These are phyloP conservation scores for Drosophila fuyamai DNA, from an alignment of 1,140 invertebrate genomes.

Conservation along the genomic window DNA sequence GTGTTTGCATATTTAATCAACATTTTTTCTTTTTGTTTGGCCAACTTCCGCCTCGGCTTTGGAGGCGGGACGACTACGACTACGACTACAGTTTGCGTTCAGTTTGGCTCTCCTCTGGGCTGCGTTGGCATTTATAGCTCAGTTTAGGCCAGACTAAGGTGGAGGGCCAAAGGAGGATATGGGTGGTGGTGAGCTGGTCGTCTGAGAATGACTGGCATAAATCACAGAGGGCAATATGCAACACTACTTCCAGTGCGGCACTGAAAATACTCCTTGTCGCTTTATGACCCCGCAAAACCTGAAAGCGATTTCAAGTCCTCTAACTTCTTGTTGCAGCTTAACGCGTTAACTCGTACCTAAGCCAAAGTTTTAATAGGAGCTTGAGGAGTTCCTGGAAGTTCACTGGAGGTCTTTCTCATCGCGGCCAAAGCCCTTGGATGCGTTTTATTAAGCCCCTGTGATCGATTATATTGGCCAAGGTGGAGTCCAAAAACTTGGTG, in stretches of 20 bases:
- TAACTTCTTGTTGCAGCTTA: constrained; percentile 27
- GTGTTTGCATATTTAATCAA: constrained; percentile 37
- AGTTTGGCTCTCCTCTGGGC: not conserved
- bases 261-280: constrained; percentile 16
- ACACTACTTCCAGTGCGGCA: constrained; percentile 11
- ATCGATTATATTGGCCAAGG: constrained; percentile 1
- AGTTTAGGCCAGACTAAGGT: not conserved
- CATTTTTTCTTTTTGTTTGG: constrained; percentile 18
- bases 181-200: not conserved
- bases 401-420: constrained; percentile 1
- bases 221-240: constrained; percentile 21
- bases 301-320: constrained; percentile 21
- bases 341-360: constrained; percentile 25
- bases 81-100: constrained; percentile 7
- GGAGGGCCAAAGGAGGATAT: not conserved
- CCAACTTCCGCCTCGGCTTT: constrained; percentile 7
- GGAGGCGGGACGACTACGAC: constrained; percentile 1
- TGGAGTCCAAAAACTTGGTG: constrained; percentile 9
- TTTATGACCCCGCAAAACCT: constrained; percentile 33
- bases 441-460: constrained; percentile 22
- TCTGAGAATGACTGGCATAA: constrained; percentile 26
- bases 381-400: constrained; percentile 26
- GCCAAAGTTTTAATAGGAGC: constrained; percentile 37
- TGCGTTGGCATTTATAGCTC: constrained; percentile 16
- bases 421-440: constrained; percentile 1